These are phyloP conservation scores for Clivina fossor DNA, from an alignment of 2,888 invertebrate genomes.

Conservation along the genomic window DNA sequence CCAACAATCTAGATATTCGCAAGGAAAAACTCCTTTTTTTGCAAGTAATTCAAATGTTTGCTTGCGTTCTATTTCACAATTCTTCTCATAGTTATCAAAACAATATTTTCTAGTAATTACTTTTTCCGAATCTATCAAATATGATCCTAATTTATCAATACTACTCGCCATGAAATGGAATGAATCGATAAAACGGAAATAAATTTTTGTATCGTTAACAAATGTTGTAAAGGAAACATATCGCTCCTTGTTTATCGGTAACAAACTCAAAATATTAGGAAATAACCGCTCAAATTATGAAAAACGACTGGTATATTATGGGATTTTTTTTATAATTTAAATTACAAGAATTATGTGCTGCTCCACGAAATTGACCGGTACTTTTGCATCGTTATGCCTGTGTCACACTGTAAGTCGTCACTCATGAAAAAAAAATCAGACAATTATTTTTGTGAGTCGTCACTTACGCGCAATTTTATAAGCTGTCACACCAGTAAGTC, in stretches of 20 bases:
- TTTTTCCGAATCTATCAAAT: constrained; percentile 36
- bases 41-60: constrained; percentile 36
- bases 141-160: constrained; percentile 40
- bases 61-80: too few species aligned
- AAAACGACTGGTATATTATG: constrained; percentile 40
- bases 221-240: constrained; percentile 41
- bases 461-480: too few species aligned
- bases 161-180: constrained; percentile 40
- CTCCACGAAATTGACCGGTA: too few species aligned
- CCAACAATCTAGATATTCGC: constrained; percentile 41
- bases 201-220: too few species aligned
- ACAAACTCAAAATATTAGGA: too few species aligned
- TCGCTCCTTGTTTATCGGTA: constrained; percentile 41
- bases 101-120: constrained; percentile 30
- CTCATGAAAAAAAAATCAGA: too few species aligned
- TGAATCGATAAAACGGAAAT: too few species aligned
- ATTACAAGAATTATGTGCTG: constrained; percentile 39
- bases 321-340: constrained; percentile 38
- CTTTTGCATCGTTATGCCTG: too few species aligned
- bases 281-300: constrained; percentile 38
- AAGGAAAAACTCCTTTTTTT: constrained; percentile 46
- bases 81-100: constrained; percentile 24
- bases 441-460: too few species aligned
- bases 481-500: too few species aligned
- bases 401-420: constrained; percentile 36